Evolutionary conservation across 1,140 invertebrate species (phyloP), one percentile per base, ranked within the genome.

Genomic region (Drosophila erecta): DNA sequence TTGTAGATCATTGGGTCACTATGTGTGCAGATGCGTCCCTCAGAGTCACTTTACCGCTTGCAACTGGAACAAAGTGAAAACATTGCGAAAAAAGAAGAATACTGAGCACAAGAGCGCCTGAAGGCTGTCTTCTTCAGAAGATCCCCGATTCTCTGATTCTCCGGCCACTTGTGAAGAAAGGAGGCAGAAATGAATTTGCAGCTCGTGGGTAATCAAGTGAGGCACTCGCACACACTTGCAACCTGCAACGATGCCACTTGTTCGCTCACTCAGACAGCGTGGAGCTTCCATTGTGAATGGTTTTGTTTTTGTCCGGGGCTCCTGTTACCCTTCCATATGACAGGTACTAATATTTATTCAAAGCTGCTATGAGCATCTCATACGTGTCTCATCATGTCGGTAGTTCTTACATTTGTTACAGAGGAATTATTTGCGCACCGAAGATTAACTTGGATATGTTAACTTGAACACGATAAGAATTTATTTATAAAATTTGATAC

Each of bases 1-100:
- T 86, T 89, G 61, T 89, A 89, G 84, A 90, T 89, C 84, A 89
- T 89, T 89, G 73, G 84, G 84, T 89, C 84, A 89, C 73, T 56
- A 70, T 70, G 66, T 67, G 67, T 55, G 71, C 56, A 66, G 33
- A 62, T 43, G 57, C 61, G 61, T 61, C 83, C 74, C 83, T 76
- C 81, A 78, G 75, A 64, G 50, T 67, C 74, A 80, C 66, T 87
- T 87, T 79, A 87, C 81, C 79, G 83, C 83, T 86, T 87, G 40
- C 71, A 89, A 89, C 84, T 76, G 71, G 76, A 71, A 80, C 66
- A 72, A 54, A 56, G 22, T n/a, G 14, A 62, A 51, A 15, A 20
- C 54, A 44, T 51, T 35, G 51, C 17, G 20, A 49, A 62, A 50
- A 54, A 44, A 41, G 17, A 47, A 47, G 38, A 40, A 69, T 38